phyloP scores from a whole-genome alignment of 1,140 invertebrate genomes.

The Mizuhopecten yessoensis region DNA sequence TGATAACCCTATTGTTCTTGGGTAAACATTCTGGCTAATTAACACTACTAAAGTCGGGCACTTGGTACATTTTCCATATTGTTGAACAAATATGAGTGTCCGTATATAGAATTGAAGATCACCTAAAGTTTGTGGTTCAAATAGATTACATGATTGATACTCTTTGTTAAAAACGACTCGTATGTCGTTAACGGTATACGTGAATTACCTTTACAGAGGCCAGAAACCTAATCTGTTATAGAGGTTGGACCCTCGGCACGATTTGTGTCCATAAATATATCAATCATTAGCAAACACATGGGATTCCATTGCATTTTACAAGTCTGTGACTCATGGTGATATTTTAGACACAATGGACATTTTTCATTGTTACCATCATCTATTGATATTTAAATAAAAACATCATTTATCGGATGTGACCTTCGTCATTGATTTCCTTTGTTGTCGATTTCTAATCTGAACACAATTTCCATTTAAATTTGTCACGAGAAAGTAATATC shows the following conservation, averaged over 20 bases:
- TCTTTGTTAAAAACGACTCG: background rate
- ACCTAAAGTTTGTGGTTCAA: constrained; percentile 22
- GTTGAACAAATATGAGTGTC: background rate
- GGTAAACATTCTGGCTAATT: background rate
- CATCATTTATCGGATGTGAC: no score
- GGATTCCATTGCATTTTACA: background rate
- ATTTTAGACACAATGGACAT: no score
- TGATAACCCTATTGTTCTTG: constrained; percentile 2
- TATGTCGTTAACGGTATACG: background rate
- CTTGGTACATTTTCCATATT: constrained; percentile 16
- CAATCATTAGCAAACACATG: background rate
- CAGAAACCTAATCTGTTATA: background rate
- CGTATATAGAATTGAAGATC: background rate
- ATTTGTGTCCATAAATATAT: constrained; percentile 8
- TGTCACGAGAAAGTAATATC: no score
- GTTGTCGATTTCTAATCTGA: no score
- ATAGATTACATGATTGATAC: background rate
- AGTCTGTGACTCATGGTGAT: no score
- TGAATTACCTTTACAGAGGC: constrained; percentile 4
- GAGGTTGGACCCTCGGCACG: background rate
- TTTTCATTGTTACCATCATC: no score
- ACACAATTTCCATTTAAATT: no score
- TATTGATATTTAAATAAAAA: no score
- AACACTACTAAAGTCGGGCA: background rate
- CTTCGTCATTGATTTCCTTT: no score